These are phyloP conservation scores for Acronicta aceris DNA, from an alignment of 2,888 invertebrate species.

Conservation along the genomic window DNA sequence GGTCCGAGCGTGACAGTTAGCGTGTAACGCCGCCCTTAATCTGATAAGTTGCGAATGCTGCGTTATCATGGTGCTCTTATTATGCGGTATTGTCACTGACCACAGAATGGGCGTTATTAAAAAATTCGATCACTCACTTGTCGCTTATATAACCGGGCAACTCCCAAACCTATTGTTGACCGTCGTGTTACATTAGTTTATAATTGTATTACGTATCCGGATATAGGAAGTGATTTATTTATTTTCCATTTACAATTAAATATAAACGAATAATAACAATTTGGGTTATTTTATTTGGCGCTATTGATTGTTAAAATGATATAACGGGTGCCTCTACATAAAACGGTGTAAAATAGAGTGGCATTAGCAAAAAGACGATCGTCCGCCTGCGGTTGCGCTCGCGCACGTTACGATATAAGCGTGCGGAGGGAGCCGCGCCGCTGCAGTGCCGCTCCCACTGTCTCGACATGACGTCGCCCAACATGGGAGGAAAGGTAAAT, in stretches of 20 bases:
- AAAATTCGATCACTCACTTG: conserved; percentile 54
- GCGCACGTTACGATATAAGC: conserved; percentile 75
- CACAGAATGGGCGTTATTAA: conserved; percentile 15
- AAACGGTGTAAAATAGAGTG: conserved; percentile 55
- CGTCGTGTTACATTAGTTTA: conserved; percentile 46
- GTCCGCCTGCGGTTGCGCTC: conserved; percentile 57
- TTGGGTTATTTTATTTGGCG: conserved; percentile 45
- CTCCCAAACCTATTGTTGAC: conserved; percentile 53
- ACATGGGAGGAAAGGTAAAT: conserved; percentile 84
- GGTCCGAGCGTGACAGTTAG: conserved; percentile 49
- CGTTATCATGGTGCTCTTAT: conserved; percentile 5
- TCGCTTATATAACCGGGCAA: conserved; percentile 60
- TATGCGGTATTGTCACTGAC: conserved; percentile 14
- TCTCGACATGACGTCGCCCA: conserved; percentile 71
- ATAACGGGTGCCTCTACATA: conserved; percentile 62
- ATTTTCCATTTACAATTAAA: conserved; percentile 58
- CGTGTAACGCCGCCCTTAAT: conserved; percentile 40
- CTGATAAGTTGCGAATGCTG: conserved; percentile 22
- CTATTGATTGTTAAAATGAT: conserved; percentile 59
- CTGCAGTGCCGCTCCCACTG: conserved; percentile 78
- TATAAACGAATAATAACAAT: conserved; percentile 55
- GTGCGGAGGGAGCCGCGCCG: conserved; percentile 70
- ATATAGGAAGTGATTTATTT: conserved; percentile 66
- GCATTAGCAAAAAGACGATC: conserved; percentile 59
- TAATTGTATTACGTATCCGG: conserved; percentile 55